phyloP scores from a whole-genome alignment of 37 sponge, comb jelly and placozoan species.

The Oscarella lobularis region DNA sequence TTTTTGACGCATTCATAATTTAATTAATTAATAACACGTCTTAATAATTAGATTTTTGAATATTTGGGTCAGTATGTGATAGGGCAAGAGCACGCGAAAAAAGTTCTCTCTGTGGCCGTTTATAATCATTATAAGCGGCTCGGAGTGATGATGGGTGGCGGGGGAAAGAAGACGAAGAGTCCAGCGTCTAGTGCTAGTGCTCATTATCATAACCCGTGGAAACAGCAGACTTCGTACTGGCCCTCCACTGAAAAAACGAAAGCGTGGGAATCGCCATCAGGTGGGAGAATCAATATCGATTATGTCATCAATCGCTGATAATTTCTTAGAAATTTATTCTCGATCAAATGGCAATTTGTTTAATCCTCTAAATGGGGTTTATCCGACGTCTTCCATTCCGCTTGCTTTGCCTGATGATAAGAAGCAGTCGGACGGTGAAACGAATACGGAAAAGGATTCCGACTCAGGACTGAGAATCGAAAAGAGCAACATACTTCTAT shows the following conservation, averaged over 20 bases:
- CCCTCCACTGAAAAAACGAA: neutral
- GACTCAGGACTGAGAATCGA: slow-evolving; percentile 32
- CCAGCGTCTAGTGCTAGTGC: neutral
- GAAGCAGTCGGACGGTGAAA: neutral
- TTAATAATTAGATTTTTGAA: slow-evolving; percentile 61
- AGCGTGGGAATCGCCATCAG: no score
- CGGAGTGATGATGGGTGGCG: neutral
- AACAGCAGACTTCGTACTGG: neutral
- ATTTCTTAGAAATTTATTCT: no score
- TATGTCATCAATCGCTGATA: no score
- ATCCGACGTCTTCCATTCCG: no score
- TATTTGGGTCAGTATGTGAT: slow-evolving; percentile 77
- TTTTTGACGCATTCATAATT: neutral
- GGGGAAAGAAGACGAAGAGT: neutral
- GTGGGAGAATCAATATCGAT: no score
- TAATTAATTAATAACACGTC: neutral
- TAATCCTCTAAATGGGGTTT: no score
- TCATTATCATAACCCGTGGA: neutral
- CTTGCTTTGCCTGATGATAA: no score
- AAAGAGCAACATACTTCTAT: slow-evolving; percentile 92
- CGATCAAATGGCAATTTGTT: no score
- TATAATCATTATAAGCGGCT: slow-evolving; percentile 99
- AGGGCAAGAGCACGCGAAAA: slow-evolving; percentile 90
- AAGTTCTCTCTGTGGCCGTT: slow-evolving; percentile 88
- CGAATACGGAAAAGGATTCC: neutral